Evolutionary conservation across 2,888 invertebrate genomes (phyloP).

Genomic region (Tetragonula carbonaria): DNA sequence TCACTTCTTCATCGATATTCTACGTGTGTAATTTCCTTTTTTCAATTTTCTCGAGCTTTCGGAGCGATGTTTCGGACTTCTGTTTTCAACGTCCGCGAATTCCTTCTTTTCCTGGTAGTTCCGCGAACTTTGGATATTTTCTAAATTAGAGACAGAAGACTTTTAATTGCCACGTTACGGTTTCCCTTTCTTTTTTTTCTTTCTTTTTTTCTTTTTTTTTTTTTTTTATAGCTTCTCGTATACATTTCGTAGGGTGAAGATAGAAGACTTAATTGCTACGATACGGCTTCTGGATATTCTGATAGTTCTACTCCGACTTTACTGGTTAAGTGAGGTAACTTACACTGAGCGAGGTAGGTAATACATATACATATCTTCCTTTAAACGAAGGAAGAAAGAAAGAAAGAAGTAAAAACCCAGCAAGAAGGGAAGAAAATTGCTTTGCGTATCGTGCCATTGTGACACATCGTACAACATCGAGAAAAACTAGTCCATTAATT

Average conservation of each 20-base stretch:
- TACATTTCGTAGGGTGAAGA: neutral
- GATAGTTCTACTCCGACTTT: neutral
- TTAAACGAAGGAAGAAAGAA: neutral
- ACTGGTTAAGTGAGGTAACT: neutral
- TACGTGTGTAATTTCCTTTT: too few relatives aligned
- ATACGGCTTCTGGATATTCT: neutral
- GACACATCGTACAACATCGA: neutral
- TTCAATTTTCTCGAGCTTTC: too few relatives aligned
- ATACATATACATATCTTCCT: too few relatives aligned
- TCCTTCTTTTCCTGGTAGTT: neutral
- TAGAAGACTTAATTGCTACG: neutral
- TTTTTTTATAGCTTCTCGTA: neutral
- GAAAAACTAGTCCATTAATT: constrained; percentile 1
- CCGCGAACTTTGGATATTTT: too few relatives aligned
- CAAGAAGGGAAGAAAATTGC: neutral
- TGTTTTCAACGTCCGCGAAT: too few relatives aligned
- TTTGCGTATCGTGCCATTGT: neutral
- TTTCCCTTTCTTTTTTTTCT: neutral
- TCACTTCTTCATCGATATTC: too few relatives aligned
- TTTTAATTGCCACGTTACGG: neutral
- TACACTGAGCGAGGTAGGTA: too few relatives aligned
- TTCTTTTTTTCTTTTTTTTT: neutral
- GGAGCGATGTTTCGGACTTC: too few relatives aligned
- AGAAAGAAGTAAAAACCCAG: too few relatives aligned
- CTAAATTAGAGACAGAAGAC: too few relatives aligned